A percentile compares a stretch with the other conserved stretches of the same genome.
Evolutionary conservation across 2,113 vertebrate genomes (phyloP).

Genomic region (Reinhardtius hippoglossoides): DNA sequence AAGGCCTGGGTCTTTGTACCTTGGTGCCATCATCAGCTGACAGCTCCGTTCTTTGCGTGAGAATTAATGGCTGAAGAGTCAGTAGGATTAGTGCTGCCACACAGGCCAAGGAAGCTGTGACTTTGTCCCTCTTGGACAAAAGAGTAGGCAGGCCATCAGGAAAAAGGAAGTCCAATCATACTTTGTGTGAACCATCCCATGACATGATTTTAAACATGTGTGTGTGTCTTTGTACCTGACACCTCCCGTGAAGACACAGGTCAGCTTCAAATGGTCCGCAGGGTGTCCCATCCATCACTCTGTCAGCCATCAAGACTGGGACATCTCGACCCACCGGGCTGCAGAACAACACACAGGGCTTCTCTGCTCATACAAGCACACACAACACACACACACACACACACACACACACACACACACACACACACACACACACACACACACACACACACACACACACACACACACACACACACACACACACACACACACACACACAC

Average conservation of each 20-base stretch:
- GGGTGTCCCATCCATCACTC: constrained; percentile 94
- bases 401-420: constrained; percentile 7
- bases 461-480: constrained; percentile 1
- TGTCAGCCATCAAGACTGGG: constrained; percentile 88
- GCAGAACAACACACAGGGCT: constrained; percentile 93
- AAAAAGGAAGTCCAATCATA: too few species aligned
- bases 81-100: too few species aligned
- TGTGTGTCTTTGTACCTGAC: constrained; percentile 84
- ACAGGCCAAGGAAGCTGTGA: too few species aligned
- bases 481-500: constrained; percentile 4
- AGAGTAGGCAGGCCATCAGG: too few species aligned
- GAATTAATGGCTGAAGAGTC: too few species aligned
- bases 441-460: constrained; percentile 6
- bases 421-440: constrained; percentile 1
- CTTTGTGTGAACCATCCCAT: neutral
- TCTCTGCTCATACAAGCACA: constrained; percentile 83
- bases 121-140: too few species aligned
- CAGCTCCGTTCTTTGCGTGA: too few species aligned
- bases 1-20: too few species aligned
- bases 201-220: neutral
- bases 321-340: constrained; percentile 88
- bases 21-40: too few species aligned
- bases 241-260: constrained; percentile 94
- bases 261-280: constrained; percentile 95
- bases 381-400: constrained; percentile 9